These are phyloP conservation scores for Dryobates pubescens DNA, from an alignment of 2,797 vertebrate genomes.

Conservation along the genomic window DNA sequence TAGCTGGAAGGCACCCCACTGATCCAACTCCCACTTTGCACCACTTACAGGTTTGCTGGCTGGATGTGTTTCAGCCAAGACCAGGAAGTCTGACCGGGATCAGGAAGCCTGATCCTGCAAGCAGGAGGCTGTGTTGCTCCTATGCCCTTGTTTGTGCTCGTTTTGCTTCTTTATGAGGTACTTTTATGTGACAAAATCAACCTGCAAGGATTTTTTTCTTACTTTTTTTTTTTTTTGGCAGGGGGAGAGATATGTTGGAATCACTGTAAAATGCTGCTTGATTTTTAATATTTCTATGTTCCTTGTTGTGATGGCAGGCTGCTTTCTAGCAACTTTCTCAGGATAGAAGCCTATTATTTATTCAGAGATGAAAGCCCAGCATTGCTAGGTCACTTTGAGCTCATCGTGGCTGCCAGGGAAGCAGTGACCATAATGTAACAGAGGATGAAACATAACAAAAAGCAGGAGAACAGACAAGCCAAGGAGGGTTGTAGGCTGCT, in stretches of 20 bases:
- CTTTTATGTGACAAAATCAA: not conserved
- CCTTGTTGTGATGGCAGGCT: not conserved
- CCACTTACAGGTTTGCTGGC: not conserved
- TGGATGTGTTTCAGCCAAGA: not conserved
- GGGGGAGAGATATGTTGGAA: not conserved
- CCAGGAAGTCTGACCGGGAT: no score
- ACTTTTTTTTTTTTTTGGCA: not conserved
- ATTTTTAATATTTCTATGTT: not conserved
- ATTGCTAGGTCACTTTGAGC: not conserved
- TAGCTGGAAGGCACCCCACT: not conserved
- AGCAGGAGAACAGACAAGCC: not conserved
- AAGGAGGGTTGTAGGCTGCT: not conserved
- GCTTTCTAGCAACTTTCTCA: not conserved
- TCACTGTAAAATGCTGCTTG: not conserved
- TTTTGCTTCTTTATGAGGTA: not conserved
- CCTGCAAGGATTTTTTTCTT: not conserved
- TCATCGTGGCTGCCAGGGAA: fast-evolving
- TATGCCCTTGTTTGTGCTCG: not conserved
- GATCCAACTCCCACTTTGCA: not conserved
- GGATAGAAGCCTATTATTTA: conserved; percentile 41
- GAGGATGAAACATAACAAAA: not conserved
- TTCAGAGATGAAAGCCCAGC: not conserved
- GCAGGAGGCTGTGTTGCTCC: not conserved
- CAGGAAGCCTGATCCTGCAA: not conserved
- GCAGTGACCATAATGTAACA: not conserved